A percentile compares a stretch with the other conserved stretches of the same genome.
These are phyloP conservation scores for Apeltes quadracus DNA, from an alignment of 2,113 vertebrate genomes.

Conservation along the genomic window DNA sequence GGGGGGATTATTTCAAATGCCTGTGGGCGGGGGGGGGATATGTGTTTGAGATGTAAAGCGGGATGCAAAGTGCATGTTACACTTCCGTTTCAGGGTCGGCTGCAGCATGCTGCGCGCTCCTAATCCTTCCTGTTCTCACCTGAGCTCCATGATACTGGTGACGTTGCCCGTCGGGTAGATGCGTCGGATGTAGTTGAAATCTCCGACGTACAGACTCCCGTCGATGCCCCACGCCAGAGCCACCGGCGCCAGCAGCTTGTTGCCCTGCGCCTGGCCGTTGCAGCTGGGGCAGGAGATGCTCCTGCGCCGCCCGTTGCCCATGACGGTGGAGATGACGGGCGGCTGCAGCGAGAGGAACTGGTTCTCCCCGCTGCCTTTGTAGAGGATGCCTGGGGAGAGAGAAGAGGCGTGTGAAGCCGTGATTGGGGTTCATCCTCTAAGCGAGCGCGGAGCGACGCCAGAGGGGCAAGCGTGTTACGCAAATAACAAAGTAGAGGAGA, in stretches of 20 bases:
- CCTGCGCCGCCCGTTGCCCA: conserved; percentile 94
- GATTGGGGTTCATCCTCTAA: conserved; percentile 1
- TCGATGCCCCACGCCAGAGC: conserved; percentile 94
- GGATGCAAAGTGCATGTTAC: background rate
- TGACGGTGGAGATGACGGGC: conserved; percentile 93
- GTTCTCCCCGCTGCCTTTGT: conserved; percentile 97
- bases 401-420: conserved; percentile 21
- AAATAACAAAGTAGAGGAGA: background rate
- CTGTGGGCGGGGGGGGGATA: conserved; percentile 44
- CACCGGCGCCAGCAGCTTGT: conserved; percentile 94
- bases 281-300: conserved; percentile 99
- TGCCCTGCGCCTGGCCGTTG: conserved; percentile 97
- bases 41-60: conserved; percentile 15
- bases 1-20: conserved; percentile 64
- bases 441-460: background rate
- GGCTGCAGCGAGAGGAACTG: conserved; percentile 97
- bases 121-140: conserved; percentile 76
- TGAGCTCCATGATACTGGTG: conserved; percentile 95
- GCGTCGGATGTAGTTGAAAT: conserved; percentile 98
- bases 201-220: conserved; percentile 95
- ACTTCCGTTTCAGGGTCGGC: background rate
- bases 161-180: conserved; percentile 97
- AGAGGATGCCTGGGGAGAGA: conserved; percentile 88
- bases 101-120: background rate
- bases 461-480: background rate